phyloP scores from a whole-genome alignment of 2,797 vertebrate genomes.

The Peromyscus melanophrys region DNA sequence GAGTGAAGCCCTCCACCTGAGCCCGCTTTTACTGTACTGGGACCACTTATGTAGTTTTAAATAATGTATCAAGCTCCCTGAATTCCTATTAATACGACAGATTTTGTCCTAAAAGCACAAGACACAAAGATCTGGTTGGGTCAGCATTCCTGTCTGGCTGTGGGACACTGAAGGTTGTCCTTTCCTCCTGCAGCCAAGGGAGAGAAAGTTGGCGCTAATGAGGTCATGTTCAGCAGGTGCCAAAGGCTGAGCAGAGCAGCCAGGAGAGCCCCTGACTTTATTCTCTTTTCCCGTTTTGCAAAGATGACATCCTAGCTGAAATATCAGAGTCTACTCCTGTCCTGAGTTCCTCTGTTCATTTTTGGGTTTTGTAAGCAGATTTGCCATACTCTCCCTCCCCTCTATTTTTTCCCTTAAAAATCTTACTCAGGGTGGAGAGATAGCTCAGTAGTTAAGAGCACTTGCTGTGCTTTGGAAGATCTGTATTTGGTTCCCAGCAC shows the following conservation, averaged over 20 bases:
- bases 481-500: not conserved
- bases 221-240: not conserved
- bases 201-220: not conserved
- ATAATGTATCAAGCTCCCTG: not conserved
- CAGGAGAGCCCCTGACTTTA: not conserved
- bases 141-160: constrained; percentile 10
- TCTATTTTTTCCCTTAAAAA: not conserved
- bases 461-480: too few relatives aligned
- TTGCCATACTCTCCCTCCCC: not conserved
- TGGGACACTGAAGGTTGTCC: not conserved
- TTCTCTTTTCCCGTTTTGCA: not conserved
- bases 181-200: not conserved
- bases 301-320: constrained; percentile 35
- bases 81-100: not conserved
- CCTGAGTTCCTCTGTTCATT: constrained; percentile 54
- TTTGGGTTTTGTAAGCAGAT: constrained; percentile 52
- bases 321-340: constrained; percentile 33
- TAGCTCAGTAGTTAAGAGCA: not conserved
- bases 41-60: constrained; percentile 28
- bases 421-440: not conserved
- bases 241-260: constrained; percentile 51
- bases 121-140: constrained; percentile 35
- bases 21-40: not conserved
- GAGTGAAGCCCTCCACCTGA: not conserved
- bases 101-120: constrained; percentile 38